Percentiles rank a stretch among this genome's conserved stretches.
These are phyloP conservation scores for Steinernema khuongi DNA, from an alignment of 1,140 invertebrate species.

Conservation along the genomic window DNA sequence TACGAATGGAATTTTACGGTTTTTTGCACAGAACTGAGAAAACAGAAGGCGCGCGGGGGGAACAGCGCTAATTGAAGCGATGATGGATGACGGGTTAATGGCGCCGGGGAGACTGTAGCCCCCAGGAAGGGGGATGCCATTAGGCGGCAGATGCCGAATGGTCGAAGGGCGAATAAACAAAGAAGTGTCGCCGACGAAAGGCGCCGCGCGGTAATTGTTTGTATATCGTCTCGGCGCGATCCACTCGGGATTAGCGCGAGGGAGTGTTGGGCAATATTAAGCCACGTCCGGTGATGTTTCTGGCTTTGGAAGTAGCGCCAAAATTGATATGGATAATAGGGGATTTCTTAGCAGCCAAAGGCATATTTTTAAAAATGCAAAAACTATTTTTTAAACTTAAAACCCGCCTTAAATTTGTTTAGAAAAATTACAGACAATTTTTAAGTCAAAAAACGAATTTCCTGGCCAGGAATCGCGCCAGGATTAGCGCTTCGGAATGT, in stretches of 20 bases:
- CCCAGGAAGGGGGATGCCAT: background rate
- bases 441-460: too few relatives aligned
- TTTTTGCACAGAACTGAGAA: conserved; percentile 10
- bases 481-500: conserved; percentile 7
- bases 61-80: background rate
- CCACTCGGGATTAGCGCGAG: background rate
- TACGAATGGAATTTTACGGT: conserved; percentile 16
- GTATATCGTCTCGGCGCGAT: conserved; percentile 13
- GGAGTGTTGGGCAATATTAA: background rate
- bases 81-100: conserved; percentile 8
- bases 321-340: too few relatives aligned
- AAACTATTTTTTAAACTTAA: too few relatives aligned
- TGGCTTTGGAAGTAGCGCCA: too few relatives aligned
- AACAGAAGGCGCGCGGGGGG: conserved; percentile 11
- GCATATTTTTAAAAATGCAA: too few relatives aligned
- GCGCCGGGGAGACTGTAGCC: background rate
- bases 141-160: conserved; percentile 9
- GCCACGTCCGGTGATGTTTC: too few relatives aligned
- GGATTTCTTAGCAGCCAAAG: too few relatives aligned
- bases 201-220: conserved; percentile 5
- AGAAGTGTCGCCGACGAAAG: conserved; percentile 6
- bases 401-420: too few relatives aligned
- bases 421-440: too few relatives aligned
- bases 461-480: background rate
- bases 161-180: conserved; percentile 10